These are phyloP conservation scores for Ormyrus thymus DNA, from an alignment of 2,888 invertebrate genomes.

Conservation along the genomic window DNA sequence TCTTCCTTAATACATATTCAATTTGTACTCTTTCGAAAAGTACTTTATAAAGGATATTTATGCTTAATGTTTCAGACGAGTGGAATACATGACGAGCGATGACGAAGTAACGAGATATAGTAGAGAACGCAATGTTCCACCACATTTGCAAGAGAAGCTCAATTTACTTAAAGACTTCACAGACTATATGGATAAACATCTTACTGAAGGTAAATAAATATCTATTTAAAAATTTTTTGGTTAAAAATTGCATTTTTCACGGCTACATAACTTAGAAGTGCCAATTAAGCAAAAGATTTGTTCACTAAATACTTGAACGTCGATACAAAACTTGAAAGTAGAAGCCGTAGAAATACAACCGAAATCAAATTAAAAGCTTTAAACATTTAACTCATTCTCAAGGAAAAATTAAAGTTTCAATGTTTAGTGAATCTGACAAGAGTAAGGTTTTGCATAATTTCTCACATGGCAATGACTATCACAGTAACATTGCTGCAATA, in stretches of 20 bases:
- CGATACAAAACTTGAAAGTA: not conserved
- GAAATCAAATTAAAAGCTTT: slow-evolving; percentile 27
- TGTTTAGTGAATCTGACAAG: no score
- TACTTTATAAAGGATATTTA: not conserved
- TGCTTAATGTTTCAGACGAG: slow-evolving; percentile 62
- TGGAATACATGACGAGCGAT: slow-evolving; percentile 70
- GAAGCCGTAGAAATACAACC: slow-evolving; percentile 22
- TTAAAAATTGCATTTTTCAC: not conserved
- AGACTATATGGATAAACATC: slow-evolving; percentile 81
- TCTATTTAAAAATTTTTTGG: not conserved
- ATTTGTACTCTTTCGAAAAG: no score
- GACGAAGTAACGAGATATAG: slow-evolving; percentile 69
- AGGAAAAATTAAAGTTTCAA: not conserved
- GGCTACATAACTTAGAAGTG: not conserved
- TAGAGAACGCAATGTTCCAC: slow-evolving; percentile 76
- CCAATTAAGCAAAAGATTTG: no score
- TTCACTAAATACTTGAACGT: not conserved
- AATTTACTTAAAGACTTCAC: slow-evolving; percentile 81
- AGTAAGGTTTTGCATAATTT: no score
- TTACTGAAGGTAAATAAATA: slow-evolving; percentile 70
- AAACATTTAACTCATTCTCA: not conserved
- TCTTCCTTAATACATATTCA: no score
- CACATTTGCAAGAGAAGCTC: slow-evolving; percentile 78
- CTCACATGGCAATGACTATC: no score
- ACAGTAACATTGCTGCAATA: no score